Conservation (phyloP, 1,140 invertebrate genomes). For the Helicoverpa zea region DNA sequence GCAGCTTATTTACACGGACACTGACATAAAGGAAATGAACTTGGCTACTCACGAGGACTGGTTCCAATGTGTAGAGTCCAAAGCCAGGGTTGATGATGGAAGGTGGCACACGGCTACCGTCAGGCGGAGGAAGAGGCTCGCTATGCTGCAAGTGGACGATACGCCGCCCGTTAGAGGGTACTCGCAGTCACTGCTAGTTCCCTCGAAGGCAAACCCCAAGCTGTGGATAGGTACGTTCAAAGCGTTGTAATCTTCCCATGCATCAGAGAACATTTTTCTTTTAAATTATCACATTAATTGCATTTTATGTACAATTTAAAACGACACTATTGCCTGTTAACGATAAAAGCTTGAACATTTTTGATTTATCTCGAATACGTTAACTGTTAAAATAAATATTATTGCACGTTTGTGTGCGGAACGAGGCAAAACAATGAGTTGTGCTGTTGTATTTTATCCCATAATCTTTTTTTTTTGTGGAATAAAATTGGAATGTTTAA, state of each 20-base stretch:
- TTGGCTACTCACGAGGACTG: conserved; percentile 78
- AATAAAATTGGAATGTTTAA: conserved; percentile 11
- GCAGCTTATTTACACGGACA: conserved; percentile 84
- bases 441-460: conserved; percentile 4
- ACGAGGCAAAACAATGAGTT: conserved; percentile 17
- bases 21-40: conserved; percentile 77
- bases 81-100: conserved; percentile 89
- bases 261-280: background rate
- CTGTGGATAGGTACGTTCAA: conserved; percentile 90
- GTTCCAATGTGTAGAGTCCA: conserved; percentile 87
- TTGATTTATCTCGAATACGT: conserved; percentile 31
- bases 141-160: conserved; percentile 90
- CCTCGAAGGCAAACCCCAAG: conserved; percentile 91
- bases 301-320: conserved; percentile 13
- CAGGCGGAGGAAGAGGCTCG: conserved; percentile 89
- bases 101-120: conserved; percentile 91
- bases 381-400: conserved; percentile 32
- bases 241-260: conserved; percentile 46
- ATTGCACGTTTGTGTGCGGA: conserved; percentile 8
- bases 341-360: conserved; percentile 7
- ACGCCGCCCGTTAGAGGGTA: conserved; percentile 88
- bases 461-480: conserved; percentile 1
- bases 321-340: background rate
- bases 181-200: conserved; percentile 89
- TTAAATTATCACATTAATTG: conserved; percentile 4